Percentiles rank a stretch among this genome's conserved stretches.
phyloP scores from a whole-genome alignment of 2,888 invertebrate species.

The Chelonus formosanus region DNA sequence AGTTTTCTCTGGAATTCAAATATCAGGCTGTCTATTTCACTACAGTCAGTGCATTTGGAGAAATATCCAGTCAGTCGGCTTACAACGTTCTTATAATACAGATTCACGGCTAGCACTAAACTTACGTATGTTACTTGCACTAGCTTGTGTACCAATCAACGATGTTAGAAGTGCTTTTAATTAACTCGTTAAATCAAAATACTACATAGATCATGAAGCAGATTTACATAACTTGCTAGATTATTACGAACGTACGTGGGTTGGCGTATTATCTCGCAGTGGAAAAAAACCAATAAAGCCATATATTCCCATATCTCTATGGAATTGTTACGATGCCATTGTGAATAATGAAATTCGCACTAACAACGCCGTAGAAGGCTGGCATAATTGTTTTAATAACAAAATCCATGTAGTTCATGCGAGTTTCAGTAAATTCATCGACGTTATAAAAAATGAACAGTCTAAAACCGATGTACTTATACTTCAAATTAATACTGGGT shows the following conservation, averaged over 20 bases:
- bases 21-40: constrained; percentile 32
- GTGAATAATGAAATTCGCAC: constrained; percentile 6
- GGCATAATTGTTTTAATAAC: background rate
- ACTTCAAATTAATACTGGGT: constrained; percentile 10
- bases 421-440: constrained; percentile 21
- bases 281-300: constrained; percentile 5
- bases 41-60: constrained; percentile 36
- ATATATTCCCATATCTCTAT: constrained; percentile 1
- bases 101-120: constrained; percentile 37
- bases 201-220: background rate
- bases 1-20: constrained; percentile 5
- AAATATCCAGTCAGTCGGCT: constrained; percentile 33
- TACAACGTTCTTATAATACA: constrained; percentile 28
- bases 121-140: constrained; percentile 33
- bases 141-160: constrained; percentile 35
- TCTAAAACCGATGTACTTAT: background rate
- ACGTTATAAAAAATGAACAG: constrained; percentile 24
- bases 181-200: background rate
- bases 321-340: constrained; percentile 19
- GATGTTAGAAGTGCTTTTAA: background rate
- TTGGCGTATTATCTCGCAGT: constrained; percentile 12
- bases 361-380: constrained; percentile 22
- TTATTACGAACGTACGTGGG: constrained; percentile 18
- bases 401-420: constrained; percentile 7
- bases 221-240: background rate